Base-by-base conservation (phyloP, 2,113 vertebrate genomes). In the Macquaria australasica region DNA sequence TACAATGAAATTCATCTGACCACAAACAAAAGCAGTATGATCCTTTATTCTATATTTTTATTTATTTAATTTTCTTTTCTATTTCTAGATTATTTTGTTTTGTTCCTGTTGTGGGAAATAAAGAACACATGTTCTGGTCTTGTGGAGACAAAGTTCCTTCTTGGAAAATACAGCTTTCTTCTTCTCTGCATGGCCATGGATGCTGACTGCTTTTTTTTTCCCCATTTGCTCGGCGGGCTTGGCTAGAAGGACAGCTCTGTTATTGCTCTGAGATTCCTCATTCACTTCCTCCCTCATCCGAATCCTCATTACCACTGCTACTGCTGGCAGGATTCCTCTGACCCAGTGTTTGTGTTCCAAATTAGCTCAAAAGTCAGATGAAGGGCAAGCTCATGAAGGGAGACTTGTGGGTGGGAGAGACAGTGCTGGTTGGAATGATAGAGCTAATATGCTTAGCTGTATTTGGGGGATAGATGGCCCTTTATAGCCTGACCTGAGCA, bases 361-460 rank as follows among this genome's bases (percentile, higher is more conserved):
- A 91, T 90, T 77, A 88, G 84, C 84, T 71, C 31, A 88, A 90
- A 93, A 91, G 86, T 91, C 87, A 82, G 51, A 90, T 80, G 85
- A 94, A 93, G 89, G 89, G 73, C 81, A 79, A 73, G 74, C 67
- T 81, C 70, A 69, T 70, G 81, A 84, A 76, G 78, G 66, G 51
- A 72, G 70, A 69, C 60, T 66, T 4, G 25, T 77, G 87, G 74
- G 80, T 83, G 84, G 85, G 63, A 90, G 78, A 84, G 70, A 71
- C 51, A 58, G 79, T 37, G 16, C 62, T 82, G 56, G 15, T 82
- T 70, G 79, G 70, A 79, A 43, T 66, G 55, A 80, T 37, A 75
- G 39, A 62, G 73, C 31, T 89, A 79, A 91, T 88, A 79, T 80
- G 53, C 68, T 89, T 69, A 72, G 73, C 81, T 82, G 64, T 69